Conservation (phyloP, 2,888 invertebrate species). For the Acanthopleura granulata region DNA sequence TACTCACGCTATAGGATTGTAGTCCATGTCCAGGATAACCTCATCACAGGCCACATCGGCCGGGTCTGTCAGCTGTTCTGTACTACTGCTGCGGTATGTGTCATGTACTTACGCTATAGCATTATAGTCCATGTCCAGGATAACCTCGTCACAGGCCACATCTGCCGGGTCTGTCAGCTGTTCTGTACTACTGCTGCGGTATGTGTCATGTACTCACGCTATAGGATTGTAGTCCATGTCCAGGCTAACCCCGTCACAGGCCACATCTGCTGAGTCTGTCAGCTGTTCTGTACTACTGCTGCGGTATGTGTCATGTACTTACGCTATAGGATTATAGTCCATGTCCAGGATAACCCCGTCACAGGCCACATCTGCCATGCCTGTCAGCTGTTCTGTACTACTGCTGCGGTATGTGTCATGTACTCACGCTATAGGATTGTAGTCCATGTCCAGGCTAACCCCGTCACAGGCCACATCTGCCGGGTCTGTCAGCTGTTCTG, state of each 20-base stretch:
- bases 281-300: no score
- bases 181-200: neutral
- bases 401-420: no score
- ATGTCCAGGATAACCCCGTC: slow-evolving; percentile 66
- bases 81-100: neutral
- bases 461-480: slow-evolving; percentile 64
- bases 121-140: slow-evolving; percentile 63
- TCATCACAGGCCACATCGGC: slow-evolving; percentile 65
- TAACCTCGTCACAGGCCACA: slow-evolving; percentile 65
- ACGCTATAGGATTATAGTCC: slow-evolving; percentile 49
- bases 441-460: slow-evolving; percentile 65
- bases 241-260: slow-evolving; percentile 65
- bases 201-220: slow-evolving; percentile 40
- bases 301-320: no score
- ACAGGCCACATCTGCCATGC: slow-evolving; percentile 53
- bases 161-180: slow-evolving; percentile 35
- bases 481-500: no score
- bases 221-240: slow-evolving; percentile 58
- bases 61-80: slow-evolving; percentile 36
- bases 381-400: no score
- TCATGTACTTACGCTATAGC: slow-evolving; percentile 42
- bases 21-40: slow-evolving; percentile 65
- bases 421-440: slow-evolving; percentile 36
- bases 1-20: slow-evolving; percentile 38
- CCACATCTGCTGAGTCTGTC: slow-evolving; percentile 42